Base-by-base conservation (phyloP, 2,797 vertebrate species). In the Mormyrus hasselquistii region DNA sequence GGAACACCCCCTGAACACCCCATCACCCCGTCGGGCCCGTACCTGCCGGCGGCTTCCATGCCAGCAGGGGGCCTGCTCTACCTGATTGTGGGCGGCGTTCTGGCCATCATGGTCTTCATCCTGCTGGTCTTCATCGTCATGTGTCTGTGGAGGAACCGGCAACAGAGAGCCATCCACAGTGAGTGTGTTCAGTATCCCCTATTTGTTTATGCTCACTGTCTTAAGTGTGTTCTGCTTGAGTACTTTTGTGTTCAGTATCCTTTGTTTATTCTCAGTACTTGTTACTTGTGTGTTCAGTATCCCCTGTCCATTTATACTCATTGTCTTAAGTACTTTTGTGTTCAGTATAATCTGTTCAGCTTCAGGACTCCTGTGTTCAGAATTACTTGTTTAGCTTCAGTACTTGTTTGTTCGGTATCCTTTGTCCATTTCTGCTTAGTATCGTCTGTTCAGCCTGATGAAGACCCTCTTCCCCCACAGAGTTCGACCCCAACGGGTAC, bases 81-180 rank as follows among this genome's bases (percentile, higher is more conserved):
- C 91, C 93, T 99, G 90, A 98, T 99, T 0, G 98, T 99, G 65
- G 98, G 98, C 93, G 97, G 97, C 0, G 96, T 99, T 57, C 93
- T 99, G 7, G 97, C 96, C 0, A 96, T 97, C 87, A 99, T 99
- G 98, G 97, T 99, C 29, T 97, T 99, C 86, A 99, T 99, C 88
- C 95, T 99, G 84, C 95, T 99, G 88, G 95, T 94, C 4, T 99
- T 99, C 91, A 99, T 99, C 0, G 97, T 97, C 90, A 98, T 99
- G 97, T 99, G 98, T 90, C 95, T 99, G n/a, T 98, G 97, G 97
- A 97, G 97, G 94, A 99, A 97, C 92, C 97, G 97, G 0, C 98
- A 99, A 93, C 98, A 99, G 93, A 96, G 91, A 73, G 93, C 95
- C 93, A 94, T 97, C 95, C 97, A 97, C 92, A 99, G 98, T 99